phyloP scores from a whole-genome alignment of 92 coral and sea anemone species.

The Ricordea florida region DNA sequence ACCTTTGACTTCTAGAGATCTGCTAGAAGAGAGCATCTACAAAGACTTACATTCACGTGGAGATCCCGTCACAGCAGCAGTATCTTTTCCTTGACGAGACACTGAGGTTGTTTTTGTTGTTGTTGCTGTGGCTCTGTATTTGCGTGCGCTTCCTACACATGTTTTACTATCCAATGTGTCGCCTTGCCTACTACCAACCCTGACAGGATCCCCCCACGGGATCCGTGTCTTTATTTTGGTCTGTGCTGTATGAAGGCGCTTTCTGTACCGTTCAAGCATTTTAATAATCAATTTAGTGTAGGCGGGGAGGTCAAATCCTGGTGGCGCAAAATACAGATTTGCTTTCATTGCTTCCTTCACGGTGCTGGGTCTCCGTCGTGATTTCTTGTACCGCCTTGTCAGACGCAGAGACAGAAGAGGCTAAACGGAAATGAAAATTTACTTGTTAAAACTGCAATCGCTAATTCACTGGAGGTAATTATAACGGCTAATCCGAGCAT shows the following conservation, averaged over 20 bases:
- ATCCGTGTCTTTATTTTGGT: background rate
- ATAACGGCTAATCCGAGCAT: too few species aligned
- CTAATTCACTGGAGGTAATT: too few species aligned
- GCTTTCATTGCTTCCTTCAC: constrained; percentile 24
- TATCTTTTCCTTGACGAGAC: background rate
- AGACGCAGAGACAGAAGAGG: constrained; percentile 7
- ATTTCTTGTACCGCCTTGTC: constrained; percentile 5
- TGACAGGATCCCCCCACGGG: constrained; percentile 34
- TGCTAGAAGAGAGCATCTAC: background rate
- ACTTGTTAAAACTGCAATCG: too few species aligned
- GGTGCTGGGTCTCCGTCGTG: constrained; percentile 6
- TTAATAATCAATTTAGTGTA: constrained; percentile 11
- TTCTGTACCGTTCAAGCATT: constrained; percentile 31
- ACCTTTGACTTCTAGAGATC: too few species aligned
- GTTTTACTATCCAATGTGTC: constrained; percentile 9
- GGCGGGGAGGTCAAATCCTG: background rate
- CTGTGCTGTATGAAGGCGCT: constrained; percentile 1
- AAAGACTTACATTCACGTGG: constrained; percentile 2
- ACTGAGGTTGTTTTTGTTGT: too few species aligned
- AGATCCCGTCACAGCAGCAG: background rate
- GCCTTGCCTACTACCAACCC: constrained; percentile 5
- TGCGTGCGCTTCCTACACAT: too few species aligned
- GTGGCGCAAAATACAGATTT: constrained; percentile 28
- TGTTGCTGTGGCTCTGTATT: too few species aligned
- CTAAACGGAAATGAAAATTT: too few species aligned